Evolutionary conservation across 2,113 vertebrate genomes (phyloP).

Genomic region (Percopsis transmontana): DNA sequence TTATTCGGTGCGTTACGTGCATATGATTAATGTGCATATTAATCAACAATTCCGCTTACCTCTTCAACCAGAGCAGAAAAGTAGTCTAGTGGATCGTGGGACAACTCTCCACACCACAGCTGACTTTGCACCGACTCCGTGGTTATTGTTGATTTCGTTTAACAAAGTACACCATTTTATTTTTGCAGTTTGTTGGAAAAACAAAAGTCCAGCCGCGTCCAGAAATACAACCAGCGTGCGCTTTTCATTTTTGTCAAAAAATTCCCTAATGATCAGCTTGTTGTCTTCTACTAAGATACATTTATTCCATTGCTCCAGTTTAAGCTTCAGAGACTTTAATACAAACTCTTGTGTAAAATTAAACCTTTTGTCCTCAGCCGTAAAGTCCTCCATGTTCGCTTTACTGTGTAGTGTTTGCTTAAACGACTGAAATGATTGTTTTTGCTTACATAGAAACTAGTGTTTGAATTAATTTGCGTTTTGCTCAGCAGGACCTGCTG

Average conservation of each 20-base stretch:
- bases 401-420: slow-evolving; percentile 14
- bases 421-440: slow-evolving; percentile 54
- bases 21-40: neutral
- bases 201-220: slow-evolving; percentile 66
- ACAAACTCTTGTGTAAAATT: slow-evolving; percentile 73
- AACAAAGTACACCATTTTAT: slow-evolving; percentile 80
- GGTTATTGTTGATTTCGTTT: slow-evolving; percentile 65
- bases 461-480: slow-evolving; percentile 75
- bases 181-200: slow-evolving; percentile 50
- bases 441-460: slow-evolving; percentile 64
- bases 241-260: slow-evolving; percentile 67
- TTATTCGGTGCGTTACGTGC: neutral
- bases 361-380: slow-evolving; percentile 65
- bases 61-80: slow-evolving; percentile 83
- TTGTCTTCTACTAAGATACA: slow-evolving; percentile 75
- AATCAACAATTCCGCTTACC: slow-evolving; percentile 74
- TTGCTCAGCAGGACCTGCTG: slow-evolving; percentile 48
- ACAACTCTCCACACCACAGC: slow-evolving; percentile 82
- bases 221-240: slow-evolving; percentile 72
- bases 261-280: slow-evolving; percentile 70
- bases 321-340: slow-evolving; percentile 73
- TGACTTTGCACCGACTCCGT: slow-evolving; percentile 53
- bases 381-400: slow-evolving; percentile 41
- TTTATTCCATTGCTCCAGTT: slow-evolving; percentile 78
- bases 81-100: slow-evolving; percentile 76